phyloP scores from a whole-genome alignment of 2,888 invertebrate genomes.

The Drepanosiphum platanoidis region DNA sequence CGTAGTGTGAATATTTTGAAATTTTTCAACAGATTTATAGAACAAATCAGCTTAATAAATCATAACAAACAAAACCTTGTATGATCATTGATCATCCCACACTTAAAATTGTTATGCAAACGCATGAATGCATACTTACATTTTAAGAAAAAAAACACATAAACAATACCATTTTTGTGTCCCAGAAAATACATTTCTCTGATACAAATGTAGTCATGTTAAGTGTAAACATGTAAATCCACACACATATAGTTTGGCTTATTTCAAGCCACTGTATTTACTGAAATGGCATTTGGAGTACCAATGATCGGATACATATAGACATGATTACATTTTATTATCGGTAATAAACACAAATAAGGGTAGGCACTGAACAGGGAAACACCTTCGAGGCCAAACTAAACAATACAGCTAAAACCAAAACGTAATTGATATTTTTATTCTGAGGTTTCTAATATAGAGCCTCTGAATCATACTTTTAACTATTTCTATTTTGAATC shows the following conservation, averaged over 20 bases:
- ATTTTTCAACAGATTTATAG: not conserved
- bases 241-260: not conserved
- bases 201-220: not conserved
- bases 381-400: not conserved
- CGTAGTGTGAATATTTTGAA: not conserved
- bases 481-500: no score
- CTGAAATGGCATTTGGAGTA: not conserved
- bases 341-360: not conserved
- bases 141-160: not conserved
- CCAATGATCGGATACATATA: not conserved
- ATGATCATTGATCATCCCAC: constrained; percentile 10
- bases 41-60: not conserved
- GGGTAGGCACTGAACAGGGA: not conserved
- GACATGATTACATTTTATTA: not conserved
- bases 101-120: constrained; percentile 2
- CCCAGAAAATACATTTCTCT: constrained; percentile 1
- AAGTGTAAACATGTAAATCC: not conserved
- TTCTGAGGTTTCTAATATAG: no score
- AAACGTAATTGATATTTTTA: not conserved
- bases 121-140: not conserved
- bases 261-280: not conserved
- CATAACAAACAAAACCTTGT: constrained; percentile 7
- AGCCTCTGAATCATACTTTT: not conserved
- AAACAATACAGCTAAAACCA: not conserved
- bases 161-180: not conserved